phyloP scores from a whole-genome alignment of 2,797 vertebrate species.

The Aphelocoma californica region DNA sequence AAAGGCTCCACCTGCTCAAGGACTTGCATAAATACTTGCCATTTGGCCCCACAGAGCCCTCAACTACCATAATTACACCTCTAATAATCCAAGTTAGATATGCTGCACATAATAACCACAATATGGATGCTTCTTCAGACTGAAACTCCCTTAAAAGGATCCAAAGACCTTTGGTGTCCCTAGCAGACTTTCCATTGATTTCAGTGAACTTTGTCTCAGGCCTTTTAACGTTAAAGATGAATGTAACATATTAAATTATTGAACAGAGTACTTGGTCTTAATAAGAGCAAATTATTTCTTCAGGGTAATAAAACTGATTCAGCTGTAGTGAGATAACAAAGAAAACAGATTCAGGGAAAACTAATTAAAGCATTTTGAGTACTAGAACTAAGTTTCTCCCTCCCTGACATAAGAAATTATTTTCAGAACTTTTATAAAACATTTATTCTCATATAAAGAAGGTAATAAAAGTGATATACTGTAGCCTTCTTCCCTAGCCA shows the following conservation, averaged over 20 bases:
- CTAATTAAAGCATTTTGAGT: conserved; percentile 35
- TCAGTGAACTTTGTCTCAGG: conserved; percentile 35
- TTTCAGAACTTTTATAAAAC: conserved; percentile 48
- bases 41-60: background rate
- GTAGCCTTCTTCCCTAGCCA: background rate
- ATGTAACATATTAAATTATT: conserved; percentile 40
- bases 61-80: background rate
- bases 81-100: background rate
- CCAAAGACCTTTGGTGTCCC: background rate
- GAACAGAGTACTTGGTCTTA: conserved; percentile 28
- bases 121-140: background rate
- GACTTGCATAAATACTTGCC: background rate
- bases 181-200: background rate
- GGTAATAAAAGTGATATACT: background rate
- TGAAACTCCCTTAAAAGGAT: background rate
- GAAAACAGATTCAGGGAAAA: conserved; percentile 44
- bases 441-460: conserved; percentile 9
- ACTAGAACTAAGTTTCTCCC: background rate
- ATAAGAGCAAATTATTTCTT: conserved; percentile 58
- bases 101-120: background rate
- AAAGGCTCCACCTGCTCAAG: conserved; percentile 24
- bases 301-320: conserved; percentile 32
- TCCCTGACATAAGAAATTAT: conserved; percentile 15
- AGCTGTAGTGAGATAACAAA: background rate
- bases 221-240: conserved; percentile 17